These are phyloP conservation scores for Phymanthus crucifer DNA, from an alignment of 92 coral and sea anemone genomes.

Conservation along the genomic window DNA sequence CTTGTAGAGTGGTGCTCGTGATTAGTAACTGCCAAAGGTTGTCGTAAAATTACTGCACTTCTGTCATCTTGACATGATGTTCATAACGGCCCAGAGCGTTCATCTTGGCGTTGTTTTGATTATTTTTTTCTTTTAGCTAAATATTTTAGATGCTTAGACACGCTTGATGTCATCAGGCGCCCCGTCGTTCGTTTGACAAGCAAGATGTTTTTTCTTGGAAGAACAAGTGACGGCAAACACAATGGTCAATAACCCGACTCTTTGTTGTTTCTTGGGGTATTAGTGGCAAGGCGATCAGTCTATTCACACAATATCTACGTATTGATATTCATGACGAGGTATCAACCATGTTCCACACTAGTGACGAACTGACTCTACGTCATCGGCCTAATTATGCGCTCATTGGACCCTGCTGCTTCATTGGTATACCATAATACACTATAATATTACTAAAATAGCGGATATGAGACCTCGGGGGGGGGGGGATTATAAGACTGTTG, in stretches of 20 bases:
- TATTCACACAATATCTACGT: not conserved
- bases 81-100: not conserved
- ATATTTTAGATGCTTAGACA: constrained; percentile 9
- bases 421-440: no score
- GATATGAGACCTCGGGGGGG: no score
- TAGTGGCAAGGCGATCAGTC: no score
- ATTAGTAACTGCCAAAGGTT: not conserved
- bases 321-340: not conserved
- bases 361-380: not conserved
- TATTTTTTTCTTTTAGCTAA: not conserved
- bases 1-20: no score
- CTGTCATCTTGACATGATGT: not conserved
- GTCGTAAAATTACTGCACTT: not conserved
- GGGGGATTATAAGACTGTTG: no score
- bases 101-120: not conserved
- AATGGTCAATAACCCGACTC: not conserved
- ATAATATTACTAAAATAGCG: no score
- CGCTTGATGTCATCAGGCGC: not conserved
- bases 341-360: not conserved
- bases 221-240: not conserved
- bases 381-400: not conserved
- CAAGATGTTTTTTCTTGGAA: no score
- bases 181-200: not conserved
- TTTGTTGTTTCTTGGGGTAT: no score
- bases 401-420: no score